These are phyloP conservation scores for Ips typographus DNA, from an alignment of 1,140 invertebrate genomes.

Conservation along the genomic window DNA sequence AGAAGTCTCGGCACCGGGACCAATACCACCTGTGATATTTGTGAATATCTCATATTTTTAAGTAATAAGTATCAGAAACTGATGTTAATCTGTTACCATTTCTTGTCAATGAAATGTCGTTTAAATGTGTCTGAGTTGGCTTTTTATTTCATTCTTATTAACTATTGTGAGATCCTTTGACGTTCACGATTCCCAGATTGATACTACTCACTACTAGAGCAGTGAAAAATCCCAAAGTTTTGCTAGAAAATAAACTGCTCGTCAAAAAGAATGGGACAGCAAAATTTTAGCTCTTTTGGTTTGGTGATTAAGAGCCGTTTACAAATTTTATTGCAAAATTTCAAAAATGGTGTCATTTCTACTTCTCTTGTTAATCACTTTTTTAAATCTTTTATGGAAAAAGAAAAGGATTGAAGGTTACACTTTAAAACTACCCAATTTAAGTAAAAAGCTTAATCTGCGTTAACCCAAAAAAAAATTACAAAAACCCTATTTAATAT, in stretches of 20 bases:
- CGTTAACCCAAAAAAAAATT: no score
- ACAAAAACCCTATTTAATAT: no score
- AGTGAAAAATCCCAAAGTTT: background rate
- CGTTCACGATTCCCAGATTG: no score
- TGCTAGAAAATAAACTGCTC: background rate
- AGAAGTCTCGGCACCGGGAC: conserved; percentile 52
- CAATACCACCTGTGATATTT: conserved; percentile 55
- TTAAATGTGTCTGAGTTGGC: conserved; percentile 39
- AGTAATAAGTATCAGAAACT: conserved; percentile 42
- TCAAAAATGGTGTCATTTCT: background rate
- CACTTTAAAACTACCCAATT: no score
- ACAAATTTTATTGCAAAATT: no score
- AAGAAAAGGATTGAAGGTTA: no score
- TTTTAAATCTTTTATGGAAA: background rate
- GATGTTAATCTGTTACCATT: conserved; percentile 49
- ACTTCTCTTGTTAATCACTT: background rate
- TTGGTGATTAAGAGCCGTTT: no score
- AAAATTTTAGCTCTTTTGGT: no score
- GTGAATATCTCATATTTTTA: conserved; percentile 53
- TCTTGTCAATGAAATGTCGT: conserved; percentile 49
- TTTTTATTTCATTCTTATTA: conserved; percentile 8
- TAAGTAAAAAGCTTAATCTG: no score
- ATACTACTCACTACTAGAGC: no score
- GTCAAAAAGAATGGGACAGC: no score
- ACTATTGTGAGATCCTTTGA: no score